phyloP scores from a whole-genome alignment of 2,888 invertebrate species.

The Eretmocerus hayati region DNA sequence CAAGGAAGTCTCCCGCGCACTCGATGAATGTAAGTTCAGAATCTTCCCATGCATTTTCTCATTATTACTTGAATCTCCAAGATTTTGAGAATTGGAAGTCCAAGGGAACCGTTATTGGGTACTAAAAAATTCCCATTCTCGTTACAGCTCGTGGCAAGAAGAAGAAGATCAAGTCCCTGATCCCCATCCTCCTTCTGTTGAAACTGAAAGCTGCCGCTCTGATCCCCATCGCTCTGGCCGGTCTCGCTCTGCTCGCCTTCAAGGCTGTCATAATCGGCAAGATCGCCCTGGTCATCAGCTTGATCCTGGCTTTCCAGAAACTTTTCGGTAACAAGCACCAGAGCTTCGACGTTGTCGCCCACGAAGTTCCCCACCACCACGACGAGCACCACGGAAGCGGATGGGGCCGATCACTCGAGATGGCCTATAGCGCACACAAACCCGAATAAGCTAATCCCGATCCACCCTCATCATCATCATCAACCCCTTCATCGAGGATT shows the following conservation, averaged over 20 bases:
- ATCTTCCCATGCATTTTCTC: too few relatives aligned
- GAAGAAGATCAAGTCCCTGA: slow-evolving; percentile 71
- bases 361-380: slow-evolving; percentile 38
- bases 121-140: background rate
- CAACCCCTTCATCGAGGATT: slow-evolving; percentile 1
- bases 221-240: slow-evolving; percentile 69
- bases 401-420: slow-evolving; percentile 58
- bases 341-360: slow-evolving; percentile 62
- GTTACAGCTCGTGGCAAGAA: slow-evolving; percentile 59
- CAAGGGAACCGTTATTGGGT: too few relatives aligned
- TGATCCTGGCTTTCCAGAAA: slow-evolving; percentile 73
- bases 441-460: slow-evolving; percentile 26
- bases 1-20: slow-evolving; percentile 68
- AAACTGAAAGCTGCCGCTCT: slow-evolving; percentile 74
- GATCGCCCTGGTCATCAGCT: slow-evolving; percentile 71
- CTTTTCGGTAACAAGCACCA: slow-evolving; percentile 63
- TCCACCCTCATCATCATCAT: background rate
- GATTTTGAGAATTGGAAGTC: too few relatives aligned
- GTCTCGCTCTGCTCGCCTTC: slow-evolving; percentile 71
- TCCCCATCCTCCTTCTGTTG: slow-evolving; percentile 68
- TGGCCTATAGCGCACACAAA: slow-evolving; percentile 66
- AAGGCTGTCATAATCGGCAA: slow-evolving; percentile 80
- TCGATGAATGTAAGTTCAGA: slow-evolving; percentile 74
- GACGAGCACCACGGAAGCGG: slow-evolving; percentile 57
- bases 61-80: too few relatives aligned